phyloP scores from a whole-genome alignment of 2,888 invertebrate genomes.

The Melanotus villosus region DNA sequence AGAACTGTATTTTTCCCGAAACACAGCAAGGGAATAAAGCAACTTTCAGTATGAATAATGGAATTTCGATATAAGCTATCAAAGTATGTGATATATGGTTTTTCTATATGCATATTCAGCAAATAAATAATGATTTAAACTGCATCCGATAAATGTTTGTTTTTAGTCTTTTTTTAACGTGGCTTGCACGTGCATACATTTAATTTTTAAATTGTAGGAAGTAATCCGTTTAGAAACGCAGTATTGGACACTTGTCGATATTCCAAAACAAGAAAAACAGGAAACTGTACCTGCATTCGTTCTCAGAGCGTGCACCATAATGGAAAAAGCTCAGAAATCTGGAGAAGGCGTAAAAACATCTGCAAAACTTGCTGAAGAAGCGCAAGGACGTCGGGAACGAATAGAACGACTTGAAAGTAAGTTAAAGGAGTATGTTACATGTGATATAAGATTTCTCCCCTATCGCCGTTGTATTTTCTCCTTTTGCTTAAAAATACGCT shows the following conservation, averaged over 20 bases:
- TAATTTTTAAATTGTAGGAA: slow-evolving; percentile 74
- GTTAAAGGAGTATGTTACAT: slow-evolving; percentile 49
- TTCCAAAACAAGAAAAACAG: slow-evolving; percentile 94
- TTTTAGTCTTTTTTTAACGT: neutral
- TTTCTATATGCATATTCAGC: neutral
- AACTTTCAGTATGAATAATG: slow-evolving; percentile 13
- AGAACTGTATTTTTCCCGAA: slow-evolving; percentile 1
- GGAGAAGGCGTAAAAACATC: slow-evolving; percentile 92
- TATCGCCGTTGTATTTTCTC: slow-evolving; percentile 24
- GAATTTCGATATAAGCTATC: slow-evolving; percentile 12
- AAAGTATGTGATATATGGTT: neutral
- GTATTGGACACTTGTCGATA: slow-evolving; percentile 94
- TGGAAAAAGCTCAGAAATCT: slow-evolving; percentile 93
- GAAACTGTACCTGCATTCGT: slow-evolving; percentile 95
- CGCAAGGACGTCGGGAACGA: slow-evolving; percentile 86
- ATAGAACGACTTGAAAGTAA: slow-evolving; percentile 90
- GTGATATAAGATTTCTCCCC: slow-evolving; percentile 7
- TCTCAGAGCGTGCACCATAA: slow-evolving; percentile 89
- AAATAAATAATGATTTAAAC: neutral
- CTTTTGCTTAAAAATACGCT: slow-evolving; percentile 27
- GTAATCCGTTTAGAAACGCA: slow-evolving; percentile 92
- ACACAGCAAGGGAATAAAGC: neutral
- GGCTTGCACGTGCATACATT: neutral
- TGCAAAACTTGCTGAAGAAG: slow-evolving; percentile 87
- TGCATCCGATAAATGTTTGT: neutral